phyloP scores from a whole-genome alignment of 2,888 invertebrate species.

The Ochropleura plecta region DNA sequence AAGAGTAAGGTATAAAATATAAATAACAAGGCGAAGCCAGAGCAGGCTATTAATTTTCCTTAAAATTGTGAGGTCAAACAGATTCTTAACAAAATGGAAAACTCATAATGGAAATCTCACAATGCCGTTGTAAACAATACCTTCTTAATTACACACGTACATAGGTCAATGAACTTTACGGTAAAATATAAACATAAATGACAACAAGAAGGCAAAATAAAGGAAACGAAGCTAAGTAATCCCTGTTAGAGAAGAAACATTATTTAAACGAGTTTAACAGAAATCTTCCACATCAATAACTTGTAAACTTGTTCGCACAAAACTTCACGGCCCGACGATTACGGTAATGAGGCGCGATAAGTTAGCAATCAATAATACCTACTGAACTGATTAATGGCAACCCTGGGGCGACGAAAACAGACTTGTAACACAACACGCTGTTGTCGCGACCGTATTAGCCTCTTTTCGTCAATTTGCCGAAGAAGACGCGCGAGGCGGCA shows the following conservation, averaged over 20 bases:
- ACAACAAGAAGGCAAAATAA: conserved; percentile 1
- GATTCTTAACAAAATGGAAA: not conserved
- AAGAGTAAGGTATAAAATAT: not conserved
- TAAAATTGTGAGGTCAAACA: not conserved
- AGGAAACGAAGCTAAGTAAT: conserved; percentile 2
- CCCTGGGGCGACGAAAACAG: conserved; percentile 32
- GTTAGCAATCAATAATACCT: conserved; percentile 59
- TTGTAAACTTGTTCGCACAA: conserved; percentile 37
- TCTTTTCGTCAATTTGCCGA: not conserved
- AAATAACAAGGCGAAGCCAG: conserved; percentile 1
- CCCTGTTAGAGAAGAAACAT: conserved; percentile 18
- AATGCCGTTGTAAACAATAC: not conserved
- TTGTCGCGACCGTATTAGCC: not conserved
- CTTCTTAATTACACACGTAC: not conserved
- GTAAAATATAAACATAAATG: not conserved
- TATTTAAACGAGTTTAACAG: conserved; percentile 33
- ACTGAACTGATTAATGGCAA: conserved; percentile 52
- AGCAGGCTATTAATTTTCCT: not conserved
- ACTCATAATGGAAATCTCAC: not conserved
- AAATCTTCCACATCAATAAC: conserved; percentile 37
- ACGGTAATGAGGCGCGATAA: conserved; percentile 50
- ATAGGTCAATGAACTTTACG: not conserved
- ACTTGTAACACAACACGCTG: conserved; percentile 30
- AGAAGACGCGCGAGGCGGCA: not conserved
- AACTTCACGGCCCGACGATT: conserved; percentile 47